Percentiles rank a stretch among this genome's conserved stretches.
phyloP scores from a whole-genome alignment of 2,113 vertebrate genomes.

The Boulengeromyrus knoepffleri region DNA sequence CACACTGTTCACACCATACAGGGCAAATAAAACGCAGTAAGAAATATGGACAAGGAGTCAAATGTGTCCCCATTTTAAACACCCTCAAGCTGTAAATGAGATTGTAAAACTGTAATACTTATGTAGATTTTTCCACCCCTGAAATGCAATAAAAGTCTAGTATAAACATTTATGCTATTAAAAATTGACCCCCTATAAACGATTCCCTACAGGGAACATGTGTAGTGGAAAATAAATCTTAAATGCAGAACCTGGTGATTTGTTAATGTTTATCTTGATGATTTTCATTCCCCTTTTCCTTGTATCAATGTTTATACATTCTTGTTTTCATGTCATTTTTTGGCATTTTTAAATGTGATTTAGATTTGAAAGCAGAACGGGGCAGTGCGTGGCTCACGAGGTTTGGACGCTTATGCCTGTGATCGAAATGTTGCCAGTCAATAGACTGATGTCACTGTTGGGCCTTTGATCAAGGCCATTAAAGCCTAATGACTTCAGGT shows the following conservation, averaged over 20 bases:
- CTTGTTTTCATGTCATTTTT: not conserved
- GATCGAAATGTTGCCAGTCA: not conserved
- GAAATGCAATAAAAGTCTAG: constrained; percentile 7
- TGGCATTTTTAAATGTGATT: not conserved
- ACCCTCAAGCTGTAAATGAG: not conserved
- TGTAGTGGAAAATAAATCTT: not conserved
- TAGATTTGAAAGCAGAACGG: not conserved
- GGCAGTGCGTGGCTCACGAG: not conserved
- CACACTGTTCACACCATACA: not conserved
- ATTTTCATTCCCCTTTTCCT: not conserved
- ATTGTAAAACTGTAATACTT: not conserved
- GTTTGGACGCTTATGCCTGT: not conserved
- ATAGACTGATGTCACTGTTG: not conserved
- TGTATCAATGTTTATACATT: not conserved
- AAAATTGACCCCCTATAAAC: not conserved
- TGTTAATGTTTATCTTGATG: not conserved
- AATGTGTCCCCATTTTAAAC: not conserved
- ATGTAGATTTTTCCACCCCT: not conserved
- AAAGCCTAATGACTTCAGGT: not conserved
- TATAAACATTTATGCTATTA: constrained; percentile 7
- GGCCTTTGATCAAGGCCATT: not conserved
- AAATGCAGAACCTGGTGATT: not conserved
- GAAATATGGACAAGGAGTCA: not conserved
- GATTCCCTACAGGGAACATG: not conserved
- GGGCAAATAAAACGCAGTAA: not conserved